Conservation (phyloP, 2,888 invertebrate species). For the Schizaphis graminum region DNA sequence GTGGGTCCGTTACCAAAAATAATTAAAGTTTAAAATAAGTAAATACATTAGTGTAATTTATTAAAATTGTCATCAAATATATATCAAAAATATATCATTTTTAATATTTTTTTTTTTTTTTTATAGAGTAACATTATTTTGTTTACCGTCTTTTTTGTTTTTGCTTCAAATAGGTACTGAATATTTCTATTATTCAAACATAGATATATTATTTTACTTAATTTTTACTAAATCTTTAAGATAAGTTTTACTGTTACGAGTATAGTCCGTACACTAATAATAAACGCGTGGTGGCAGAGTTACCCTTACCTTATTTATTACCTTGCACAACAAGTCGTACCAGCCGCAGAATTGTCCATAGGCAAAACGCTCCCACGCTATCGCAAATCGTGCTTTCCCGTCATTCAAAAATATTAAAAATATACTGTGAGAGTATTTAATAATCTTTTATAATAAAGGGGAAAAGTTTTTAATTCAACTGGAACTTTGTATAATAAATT, state of each 20-base stretch:
- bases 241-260: neutral
- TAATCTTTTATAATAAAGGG: neutral
- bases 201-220: neutral
- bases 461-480: neutral
- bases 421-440: neutral
- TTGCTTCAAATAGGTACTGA: neutral
- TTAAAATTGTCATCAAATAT: neutral
- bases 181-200: neutral
- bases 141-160: neutral
- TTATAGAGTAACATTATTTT: neutral
- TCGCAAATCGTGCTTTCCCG: constrained; percentile 33
- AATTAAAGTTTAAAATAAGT: neutral
- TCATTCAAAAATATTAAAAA: constrained; percentile 23
- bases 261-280: constrained; percentile 15
- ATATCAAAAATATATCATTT: neutral
- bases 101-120: neutral
- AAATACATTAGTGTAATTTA: neutral
- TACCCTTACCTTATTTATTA: constrained; percentile 52
- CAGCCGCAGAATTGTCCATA: constrained; percentile 25
- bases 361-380: constrained; percentile 46
- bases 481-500: neutral
- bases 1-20: constrained; percentile 4
- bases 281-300: constrained; percentile 31
- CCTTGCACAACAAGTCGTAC: constrained; percentile 45
- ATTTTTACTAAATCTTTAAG: neutral